These are phyloP conservation scores for Menidia beryllina DNA, from an alignment of 2,113 vertebrate species.

Conservation along the genomic window DNA sequence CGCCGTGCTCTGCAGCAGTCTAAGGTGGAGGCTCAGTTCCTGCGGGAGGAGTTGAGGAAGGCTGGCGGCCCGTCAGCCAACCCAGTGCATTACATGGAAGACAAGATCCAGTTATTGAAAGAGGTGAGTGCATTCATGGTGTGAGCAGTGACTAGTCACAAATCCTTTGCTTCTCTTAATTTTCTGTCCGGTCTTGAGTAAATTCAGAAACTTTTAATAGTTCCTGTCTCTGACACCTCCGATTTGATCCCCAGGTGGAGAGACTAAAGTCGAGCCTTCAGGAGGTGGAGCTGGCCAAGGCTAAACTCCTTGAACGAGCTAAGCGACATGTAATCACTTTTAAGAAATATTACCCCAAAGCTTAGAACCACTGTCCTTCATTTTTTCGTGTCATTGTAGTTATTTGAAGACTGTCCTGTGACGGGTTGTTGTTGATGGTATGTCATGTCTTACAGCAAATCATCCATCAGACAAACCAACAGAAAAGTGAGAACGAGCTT, in stretches of 20 bases:
- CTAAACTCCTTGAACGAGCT: constrained; percentile 78
- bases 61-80: constrained; percentile 30
- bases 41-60: constrained; percentile 71
- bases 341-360: too few species aligned
- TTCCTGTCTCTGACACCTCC: background rate
- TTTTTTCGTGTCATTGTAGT: too few species aligned
- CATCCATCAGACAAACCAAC: constrained; percentile 85
- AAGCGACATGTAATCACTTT: constrained; percentile 81
- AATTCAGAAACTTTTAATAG: background rate
- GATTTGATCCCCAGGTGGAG: constrained; percentile 68
- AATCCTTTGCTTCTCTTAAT: background rate
- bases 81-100: constrained; percentile 62
- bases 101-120: constrained; percentile 75
- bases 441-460: constrained; percentile 78
- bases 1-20: constrained; percentile 69
- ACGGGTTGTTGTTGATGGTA: background rate
- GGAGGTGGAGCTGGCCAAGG: constrained; percentile 70
- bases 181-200: background rate
- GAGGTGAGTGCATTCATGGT: constrained; percentile 53
- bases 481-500: constrained; percentile 85
- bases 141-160: background rate
- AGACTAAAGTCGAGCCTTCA: constrained; percentile 73
- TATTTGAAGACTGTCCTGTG: too few species aligned
- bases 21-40: constrained; percentile 65
- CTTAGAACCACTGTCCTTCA: too few species aligned